phyloP scores from a whole-genome alignment of 23 tunicate genomes.

The Diplosoma virens region DNA sequence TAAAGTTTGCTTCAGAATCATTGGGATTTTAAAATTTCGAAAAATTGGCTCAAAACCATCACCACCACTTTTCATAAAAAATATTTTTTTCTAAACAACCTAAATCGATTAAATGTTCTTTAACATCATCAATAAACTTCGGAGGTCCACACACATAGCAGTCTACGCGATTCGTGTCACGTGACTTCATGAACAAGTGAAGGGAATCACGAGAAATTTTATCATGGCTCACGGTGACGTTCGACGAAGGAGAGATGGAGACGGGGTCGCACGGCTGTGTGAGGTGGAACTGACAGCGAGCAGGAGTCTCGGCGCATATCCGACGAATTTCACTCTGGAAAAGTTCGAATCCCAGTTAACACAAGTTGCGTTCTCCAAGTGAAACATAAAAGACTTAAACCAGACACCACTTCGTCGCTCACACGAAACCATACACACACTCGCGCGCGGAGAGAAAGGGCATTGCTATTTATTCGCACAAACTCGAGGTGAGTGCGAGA shows the following conservation, averaged over 20 bases:
- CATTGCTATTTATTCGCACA: no score
- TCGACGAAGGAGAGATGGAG: not conserved
- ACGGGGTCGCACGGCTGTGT: constrained; percentile 23
- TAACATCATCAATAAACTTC: constrained; percentile 57
- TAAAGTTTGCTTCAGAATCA: no score
- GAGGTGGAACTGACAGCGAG: constrained; percentile 33
- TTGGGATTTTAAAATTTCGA: not conserved
- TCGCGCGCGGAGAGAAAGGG: no score
- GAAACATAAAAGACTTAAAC: no score
- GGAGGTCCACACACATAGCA: constrained; percentile 90
- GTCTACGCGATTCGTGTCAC: constrained; percentile 5
- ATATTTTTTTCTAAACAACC: constrained; percentile 34
- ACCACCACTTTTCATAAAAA: constrained; percentile 95
- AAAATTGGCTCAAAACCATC: not conserved
- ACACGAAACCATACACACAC: no score
- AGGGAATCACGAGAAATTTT: constrained; percentile 5
- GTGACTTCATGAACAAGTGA: not conserved
- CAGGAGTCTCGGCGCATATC: constrained; percentile 29
- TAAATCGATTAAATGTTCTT: constrained; percentile 21
- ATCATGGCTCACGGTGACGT: not conserved
- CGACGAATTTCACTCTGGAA: constrained; percentile 48
- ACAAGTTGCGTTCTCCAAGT: no score
- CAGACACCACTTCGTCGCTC: no score
- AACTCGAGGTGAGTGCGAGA: no score
- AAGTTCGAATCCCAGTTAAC: no score